Evolutionary conservation across 2,888 invertebrate species (phyloP), one percentile per base, ranked within the genome.

Genomic region (Agrochola litura): DNA sequence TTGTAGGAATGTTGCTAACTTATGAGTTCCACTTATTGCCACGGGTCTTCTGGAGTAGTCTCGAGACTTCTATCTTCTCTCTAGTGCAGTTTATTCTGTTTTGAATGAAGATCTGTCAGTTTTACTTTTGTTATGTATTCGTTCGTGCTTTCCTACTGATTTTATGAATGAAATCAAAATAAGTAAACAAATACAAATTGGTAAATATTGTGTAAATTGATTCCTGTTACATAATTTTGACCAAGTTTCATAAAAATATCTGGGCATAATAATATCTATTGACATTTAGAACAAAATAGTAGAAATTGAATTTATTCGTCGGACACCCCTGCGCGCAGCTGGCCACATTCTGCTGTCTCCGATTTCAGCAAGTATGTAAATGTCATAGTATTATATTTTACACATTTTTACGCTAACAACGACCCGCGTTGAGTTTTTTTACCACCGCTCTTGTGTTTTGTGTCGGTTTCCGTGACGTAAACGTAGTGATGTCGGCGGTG

Each of bases 321-420:
- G 91, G 93, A 89, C 90, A 94, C 90, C 91, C 92, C 93, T 91
- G 90, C 88, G 82, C 85, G 94, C 90, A 92, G 95, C 96, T 96
- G 96, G 96, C 93, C 91, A 96, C 96, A 96, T 94, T 95, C 93
- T 93, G 94, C 95, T 95, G 95, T 96, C 96, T 95, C 93, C 92
- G 89, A 91, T 94, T 88, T 96, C 95, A 96, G 95, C 96, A 96
- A 96, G 97, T 97, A 97, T 96, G 97, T 97, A 96, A 97, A 96
- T 97, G 97, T 97, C 97, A 97, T 94, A 91, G 92, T 92, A 82
- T 77, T 89, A 14, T 92, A 91, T 90, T 95, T 94, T 93, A 92
- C 90, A 88, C 84, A 86, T 89, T 91, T 89, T 91, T 93, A 90
- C 87, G 89, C 86, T 92, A 91, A 77, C 83, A 88, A 86, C 86